These are phyloP conservation scores for Eulemur coronatus DNA, from an alignment of 2,797 vertebrate genomes.

Conservation along the genomic window DNA sequence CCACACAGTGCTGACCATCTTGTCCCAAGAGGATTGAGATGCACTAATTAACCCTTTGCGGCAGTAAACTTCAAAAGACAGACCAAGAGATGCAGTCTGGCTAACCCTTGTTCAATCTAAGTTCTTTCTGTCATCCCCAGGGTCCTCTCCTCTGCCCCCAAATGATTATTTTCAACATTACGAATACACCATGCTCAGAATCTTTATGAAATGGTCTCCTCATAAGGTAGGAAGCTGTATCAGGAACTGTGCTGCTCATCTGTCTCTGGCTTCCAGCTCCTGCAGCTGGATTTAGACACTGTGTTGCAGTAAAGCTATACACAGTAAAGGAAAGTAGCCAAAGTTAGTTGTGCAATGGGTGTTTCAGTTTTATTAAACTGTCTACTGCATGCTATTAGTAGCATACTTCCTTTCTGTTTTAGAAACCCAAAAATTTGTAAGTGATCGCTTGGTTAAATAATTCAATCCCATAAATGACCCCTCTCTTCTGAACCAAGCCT, in stretches of 20 bases:
- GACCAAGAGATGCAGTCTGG: constrained; percentile 64
- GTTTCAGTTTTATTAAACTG: background rate
- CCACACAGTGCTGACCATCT: constrained; percentile 85
- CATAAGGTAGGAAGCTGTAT: rapidly evolving
- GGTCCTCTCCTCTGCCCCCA: background rate
- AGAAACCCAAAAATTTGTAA: background rate
- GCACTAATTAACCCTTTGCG: constrained; percentile 87
- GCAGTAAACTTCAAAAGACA: constrained; percentile 82
- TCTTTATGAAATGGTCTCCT: background rate
- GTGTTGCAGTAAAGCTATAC: background rate
- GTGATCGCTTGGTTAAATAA: background rate
- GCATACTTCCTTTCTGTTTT: background rate
- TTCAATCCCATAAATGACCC: background rate
- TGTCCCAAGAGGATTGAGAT: constrained; percentile 92
- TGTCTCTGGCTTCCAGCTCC: background rate
- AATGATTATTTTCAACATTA: background rate
- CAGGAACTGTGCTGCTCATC: no score
- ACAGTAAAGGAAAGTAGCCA: background rate
- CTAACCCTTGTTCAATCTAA: constrained; percentile 68
- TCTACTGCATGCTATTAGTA: background rate
- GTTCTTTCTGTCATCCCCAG: constrained; percentile 53
- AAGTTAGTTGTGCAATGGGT: no score
- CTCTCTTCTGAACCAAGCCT: background rate
- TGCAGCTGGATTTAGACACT: rapidly evolving
- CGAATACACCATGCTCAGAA: rapidly evolving